Evolutionary conservation across 2,797 vertebrate genomes (phyloP).

Genomic region (Sebastes jordani): DNA sequence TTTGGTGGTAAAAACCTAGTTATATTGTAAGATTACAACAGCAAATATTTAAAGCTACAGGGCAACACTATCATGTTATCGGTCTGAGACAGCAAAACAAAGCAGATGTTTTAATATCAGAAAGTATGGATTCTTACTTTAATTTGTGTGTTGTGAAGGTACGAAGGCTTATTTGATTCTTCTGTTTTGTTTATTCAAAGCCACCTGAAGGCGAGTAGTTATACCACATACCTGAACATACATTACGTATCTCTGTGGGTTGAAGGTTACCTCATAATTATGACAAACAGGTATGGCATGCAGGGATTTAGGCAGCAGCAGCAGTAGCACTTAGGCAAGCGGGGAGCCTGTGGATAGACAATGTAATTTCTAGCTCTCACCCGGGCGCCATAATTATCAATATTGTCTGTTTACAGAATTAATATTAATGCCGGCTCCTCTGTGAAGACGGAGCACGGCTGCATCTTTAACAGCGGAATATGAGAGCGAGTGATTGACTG

Average conservation of each 20-base stretch:
- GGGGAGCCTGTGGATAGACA: constrained; percentile 33
- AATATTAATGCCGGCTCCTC: constrained; percentile 69
- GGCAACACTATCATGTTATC: constrained; percentile 8
- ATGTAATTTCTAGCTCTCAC: constrained; percentile 61
- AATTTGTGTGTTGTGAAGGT: not conserved
- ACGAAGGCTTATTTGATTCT: constrained; percentile 7
- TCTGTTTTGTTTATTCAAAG: not conserved
- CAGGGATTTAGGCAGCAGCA: constrained; percentile 13
- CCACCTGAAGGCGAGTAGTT: not conserved
- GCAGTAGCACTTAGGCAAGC: constrained; percentile 30
- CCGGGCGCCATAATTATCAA: constrained; percentile 68
- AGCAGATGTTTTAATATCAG: constrained; percentile 7
- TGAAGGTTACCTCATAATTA: constrained; percentile 55
- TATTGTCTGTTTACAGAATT: constrained; percentile 76
- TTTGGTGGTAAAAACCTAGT: not conserved
- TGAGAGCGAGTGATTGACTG: constrained; percentile 61
- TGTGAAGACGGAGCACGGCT: constrained; percentile 30
- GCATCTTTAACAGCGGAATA: constrained; percentile 53
- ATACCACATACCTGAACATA: constrained; percentile 10
- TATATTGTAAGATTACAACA: constrained; percentile 5
- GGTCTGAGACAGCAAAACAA: not conserved
- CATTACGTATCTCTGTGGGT: constrained; percentile 6
- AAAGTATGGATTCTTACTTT: constrained; percentile 11
- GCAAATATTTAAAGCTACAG: constrained; percentile 13
- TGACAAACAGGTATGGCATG: constrained; percentile 53